Evolutionary conservation across 2,113 vertebrate species (phyloP).

Genomic region (Phalacrocorax brasilianus): DNA sequence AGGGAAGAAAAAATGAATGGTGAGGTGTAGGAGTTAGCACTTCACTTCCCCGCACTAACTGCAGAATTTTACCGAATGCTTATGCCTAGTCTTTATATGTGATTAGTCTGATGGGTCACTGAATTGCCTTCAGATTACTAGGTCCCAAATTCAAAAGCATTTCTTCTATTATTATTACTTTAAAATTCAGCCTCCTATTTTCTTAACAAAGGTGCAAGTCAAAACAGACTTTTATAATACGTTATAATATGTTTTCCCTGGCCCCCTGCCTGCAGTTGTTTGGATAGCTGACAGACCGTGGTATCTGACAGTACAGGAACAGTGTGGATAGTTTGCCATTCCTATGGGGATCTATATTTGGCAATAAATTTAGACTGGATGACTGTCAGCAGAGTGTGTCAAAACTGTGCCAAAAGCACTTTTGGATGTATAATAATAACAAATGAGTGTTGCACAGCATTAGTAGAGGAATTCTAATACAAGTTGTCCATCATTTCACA

Average conservation of each 20-base stretch:
- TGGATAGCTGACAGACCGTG: slow-evolving; percentile 36
- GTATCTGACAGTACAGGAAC: slow-evolving; percentile 36
- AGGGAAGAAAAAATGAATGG: not conserved
- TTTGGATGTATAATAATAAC: slow-evolving; percentile 59
- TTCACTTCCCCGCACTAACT: not conserved
- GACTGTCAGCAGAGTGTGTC: slow-evolving; percentile 52
- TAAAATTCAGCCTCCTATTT: slow-evolving; percentile 26
- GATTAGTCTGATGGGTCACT: slow-evolving; percentile 32
- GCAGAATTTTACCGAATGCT: not conserved
- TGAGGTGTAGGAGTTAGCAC: not conserved
- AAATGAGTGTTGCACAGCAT: slow-evolving; percentile 39
- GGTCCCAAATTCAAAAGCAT: slow-evolving; percentile 19
- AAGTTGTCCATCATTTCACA: slow-evolving; percentile 45
- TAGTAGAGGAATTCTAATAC: slow-evolving; percentile 55
- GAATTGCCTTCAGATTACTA: slow-evolving; percentile 38
- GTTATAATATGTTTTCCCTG: slow-evolving; percentile 61
- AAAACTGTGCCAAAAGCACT: slow-evolving; percentile 63
- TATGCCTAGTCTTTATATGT: not conserved
- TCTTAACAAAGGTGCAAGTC: slow-evolving; percentile 50
- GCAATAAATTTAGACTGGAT: slow-evolving; percentile 60
- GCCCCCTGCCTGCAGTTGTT: slow-evolving; percentile 42
- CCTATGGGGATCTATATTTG: slow-evolving; percentile 34
- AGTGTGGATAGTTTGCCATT: slow-evolving; percentile 20
- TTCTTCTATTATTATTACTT: slow-evolving; percentile 56
- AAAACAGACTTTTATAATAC: slow-evolving; percentile 50